Conservation (phyloP, 1,140 invertebrate species). For the Lepidostoma basale region DNA sequence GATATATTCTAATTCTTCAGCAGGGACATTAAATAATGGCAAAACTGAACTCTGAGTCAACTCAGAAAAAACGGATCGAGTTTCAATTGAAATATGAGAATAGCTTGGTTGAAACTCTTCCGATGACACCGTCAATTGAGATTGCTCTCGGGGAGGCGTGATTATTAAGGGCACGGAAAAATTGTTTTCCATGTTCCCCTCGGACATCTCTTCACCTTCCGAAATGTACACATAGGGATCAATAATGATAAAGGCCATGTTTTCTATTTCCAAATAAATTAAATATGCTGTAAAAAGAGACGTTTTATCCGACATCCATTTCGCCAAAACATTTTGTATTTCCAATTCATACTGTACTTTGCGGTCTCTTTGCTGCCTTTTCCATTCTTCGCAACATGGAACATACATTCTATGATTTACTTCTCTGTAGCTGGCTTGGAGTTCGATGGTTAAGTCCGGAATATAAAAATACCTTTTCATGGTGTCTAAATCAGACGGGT, state of each 20-base stretch:
- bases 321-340: slow-evolving; percentile 39
- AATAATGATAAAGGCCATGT: background rate
- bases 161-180: background rate
- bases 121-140: too few relatives aligned
- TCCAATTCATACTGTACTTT: slow-evolving; percentile 40
- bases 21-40: slow-evolving; percentile 2
- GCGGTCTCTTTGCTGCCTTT: slow-evolving; percentile 49
- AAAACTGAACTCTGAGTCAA: background rate
- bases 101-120: background rate
- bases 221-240: too few relatives aligned
- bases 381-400: slow-evolving; percentile 54
- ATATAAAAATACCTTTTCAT: slow-evolving; percentile 58
- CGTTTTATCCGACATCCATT: slow-evolving; percentile 45
- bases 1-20: slow-evolving; percentile 2
- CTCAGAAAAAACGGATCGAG: slow-evolving; percentile 25
- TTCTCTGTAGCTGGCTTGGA: slow-evolving; percentile 51
- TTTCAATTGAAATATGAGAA: background rate
- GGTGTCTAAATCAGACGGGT: slow-evolving; percentile 56
- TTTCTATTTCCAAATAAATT: slow-evolving; percentile 11
- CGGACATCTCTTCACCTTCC: too few relatives aligned
- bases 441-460: slow-evolving; percentile 62
- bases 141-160: too few relatives aligned
- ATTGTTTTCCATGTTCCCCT: background rate
- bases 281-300: slow-evolving; percentile 42
- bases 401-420: slow-evolving; percentile 51